phyloP scores from a whole-genome alignment of 2,888 invertebrate species.

The Fragum whitleyi region DNA sequence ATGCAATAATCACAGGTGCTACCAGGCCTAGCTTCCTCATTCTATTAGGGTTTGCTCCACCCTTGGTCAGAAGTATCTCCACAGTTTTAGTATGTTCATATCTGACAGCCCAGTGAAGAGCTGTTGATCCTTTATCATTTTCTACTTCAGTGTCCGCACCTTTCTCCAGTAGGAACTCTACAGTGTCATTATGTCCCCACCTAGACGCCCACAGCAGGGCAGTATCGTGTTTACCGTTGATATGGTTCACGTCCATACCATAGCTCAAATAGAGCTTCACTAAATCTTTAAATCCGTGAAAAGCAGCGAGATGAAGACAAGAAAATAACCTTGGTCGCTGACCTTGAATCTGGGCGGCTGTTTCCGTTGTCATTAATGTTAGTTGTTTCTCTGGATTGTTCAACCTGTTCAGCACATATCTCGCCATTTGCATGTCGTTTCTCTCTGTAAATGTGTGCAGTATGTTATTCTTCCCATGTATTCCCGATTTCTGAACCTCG shows the following conservation, averaged over 20 bases:
- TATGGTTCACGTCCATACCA: constrained; percentile 72
- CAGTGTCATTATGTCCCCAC: constrained; percentile 74
- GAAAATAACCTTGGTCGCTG: constrained; percentile 80
- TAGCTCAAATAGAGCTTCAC: constrained; percentile 66
- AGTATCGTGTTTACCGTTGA: constrained; percentile 82
- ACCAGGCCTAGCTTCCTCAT: constrained; percentile 81
- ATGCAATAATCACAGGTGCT: constrained; percentile 81
- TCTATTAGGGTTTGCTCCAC: constrained; percentile 78
- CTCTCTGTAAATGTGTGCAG: constrained; percentile 79
- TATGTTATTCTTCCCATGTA: constrained; percentile 74
- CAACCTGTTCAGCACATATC: constrained; percentile 55
- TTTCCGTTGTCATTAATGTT: constrained; percentile 69
- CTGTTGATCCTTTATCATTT: constrained; percentile 83
- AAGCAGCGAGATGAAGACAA: constrained; percentile 78
- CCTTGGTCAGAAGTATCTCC: constrained; percentile 72
- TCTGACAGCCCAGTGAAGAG: constrained; percentile 84
- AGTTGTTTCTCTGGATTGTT: constrained; percentile 35
- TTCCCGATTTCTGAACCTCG: constrained; percentile 63
- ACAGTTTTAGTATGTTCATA: constrained; percentile 80
- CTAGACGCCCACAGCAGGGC: constrained; percentile 83
- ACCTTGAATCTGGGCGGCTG: constrained; percentile 78
- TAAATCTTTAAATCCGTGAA: constrained; percentile 69
- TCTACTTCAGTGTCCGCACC: constrained; percentile 75
- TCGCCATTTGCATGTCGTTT: constrained; percentile 71
- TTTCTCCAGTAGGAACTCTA: constrained; percentile 66